These are phyloP conservation scores for Druceiella hillmani DNA, from an alignment of 2,888 invertebrate species.

Conservation along the genomic window DNA sequence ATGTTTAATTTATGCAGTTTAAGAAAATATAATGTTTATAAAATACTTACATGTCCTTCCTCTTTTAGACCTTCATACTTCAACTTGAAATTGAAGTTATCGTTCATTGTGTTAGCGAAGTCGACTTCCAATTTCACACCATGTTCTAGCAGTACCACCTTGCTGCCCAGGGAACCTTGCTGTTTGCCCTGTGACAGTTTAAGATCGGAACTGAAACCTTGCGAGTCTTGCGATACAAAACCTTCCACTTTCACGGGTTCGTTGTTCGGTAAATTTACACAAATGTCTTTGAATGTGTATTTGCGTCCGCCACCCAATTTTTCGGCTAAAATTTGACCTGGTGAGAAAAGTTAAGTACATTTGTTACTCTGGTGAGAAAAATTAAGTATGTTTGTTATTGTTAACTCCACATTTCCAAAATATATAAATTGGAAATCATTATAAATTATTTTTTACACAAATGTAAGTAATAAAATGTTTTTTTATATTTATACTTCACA, in stretches of 20 bases:
- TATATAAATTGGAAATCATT: no score
- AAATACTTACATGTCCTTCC: slow-evolving; percentile 36
- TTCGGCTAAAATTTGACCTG: slow-evolving; percentile 37
- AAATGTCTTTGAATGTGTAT: slow-evolving; percentile 55
- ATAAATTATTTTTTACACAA: no score
- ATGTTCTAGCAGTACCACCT: slow-evolving; percentile 38
- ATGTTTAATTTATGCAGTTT: no score
- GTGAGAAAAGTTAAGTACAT: no score
- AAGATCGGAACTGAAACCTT: slow-evolving; percentile 42
- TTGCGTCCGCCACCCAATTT: slow-evolving; percentile 38
- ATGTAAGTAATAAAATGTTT: no score
- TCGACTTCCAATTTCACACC: slow-evolving; percentile 43
- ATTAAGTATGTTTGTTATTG: no score
- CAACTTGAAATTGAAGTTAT: slow-evolving; percentile 54
- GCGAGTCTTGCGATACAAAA: slow-evolving; percentile 35
- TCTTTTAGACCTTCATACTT: slow-evolving; percentile 49
- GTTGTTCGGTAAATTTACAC: slow-evolving; percentile 37
- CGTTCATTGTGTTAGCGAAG: slow-evolving; percentile 55
- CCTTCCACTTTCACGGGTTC: slow-evolving; percentile 49
- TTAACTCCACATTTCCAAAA: no score
- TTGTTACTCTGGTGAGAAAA: no score
- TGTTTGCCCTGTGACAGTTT: slow-evolving; percentile 46
- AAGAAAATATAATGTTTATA: no score
- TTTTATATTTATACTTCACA: no score
- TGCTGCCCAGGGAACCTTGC: slow-evolving; percentile 38